These are phyloP conservation scores for Phortica variegata DNA, from an alignment of 1,140 invertebrate species.

Conservation along the genomic window DNA sequence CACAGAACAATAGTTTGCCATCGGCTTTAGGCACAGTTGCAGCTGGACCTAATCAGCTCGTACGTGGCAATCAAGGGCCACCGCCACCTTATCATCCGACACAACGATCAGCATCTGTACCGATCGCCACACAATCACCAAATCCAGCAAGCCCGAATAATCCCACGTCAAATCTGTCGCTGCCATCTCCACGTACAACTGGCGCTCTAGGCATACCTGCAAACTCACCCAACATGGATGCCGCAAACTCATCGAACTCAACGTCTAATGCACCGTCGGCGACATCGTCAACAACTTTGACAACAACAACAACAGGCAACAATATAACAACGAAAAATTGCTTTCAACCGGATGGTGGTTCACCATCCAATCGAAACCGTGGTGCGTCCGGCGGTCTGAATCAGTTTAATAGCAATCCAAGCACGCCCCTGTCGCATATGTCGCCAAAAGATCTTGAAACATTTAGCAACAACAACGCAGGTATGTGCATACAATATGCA, in stretches of 20 bases:
- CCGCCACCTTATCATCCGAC: constrained; percentile 84
- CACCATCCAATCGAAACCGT: constrained; percentile 39
- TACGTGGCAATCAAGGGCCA: constrained; percentile 71
- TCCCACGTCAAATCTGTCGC: constrained; percentile 69
- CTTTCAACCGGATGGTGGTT: constrained; percentile 30
- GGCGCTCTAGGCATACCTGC: constrained; percentile 59
- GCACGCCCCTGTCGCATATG: constrained; percentile 68
- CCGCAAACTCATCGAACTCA: constrained; percentile 23
- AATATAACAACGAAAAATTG: constrained; percentile 23
- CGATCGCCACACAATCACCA: constrained; percentile 73
- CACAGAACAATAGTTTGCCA: too few relatives aligned
- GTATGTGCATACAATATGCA: background rate
- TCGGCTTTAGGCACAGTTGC: too few relatives aligned
- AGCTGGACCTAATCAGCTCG: constrained; percentile 52
- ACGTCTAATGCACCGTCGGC: constrained; percentile 12
- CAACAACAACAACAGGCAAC: background rate
- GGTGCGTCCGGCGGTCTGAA: constrained; percentile 10
- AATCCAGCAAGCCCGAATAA: constrained; percentile 72
- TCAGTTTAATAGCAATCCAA: constrained; percentile 64
- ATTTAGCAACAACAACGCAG: constrained; percentile 16
- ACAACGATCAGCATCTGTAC: constrained; percentile 79
- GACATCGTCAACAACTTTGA: background rate
- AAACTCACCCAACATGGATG: constrained; percentile 64
- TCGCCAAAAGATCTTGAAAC: constrained; percentile 59
- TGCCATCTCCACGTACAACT: constrained; percentile 70